A percentile compares a stretch with the other conserved stretches of the same genome.
These are phyloP conservation scores for Amphiprion ocellaris DNA, from an alignment of 2,113 vertebrate genomes.

Conservation along the genomic window DNA sequence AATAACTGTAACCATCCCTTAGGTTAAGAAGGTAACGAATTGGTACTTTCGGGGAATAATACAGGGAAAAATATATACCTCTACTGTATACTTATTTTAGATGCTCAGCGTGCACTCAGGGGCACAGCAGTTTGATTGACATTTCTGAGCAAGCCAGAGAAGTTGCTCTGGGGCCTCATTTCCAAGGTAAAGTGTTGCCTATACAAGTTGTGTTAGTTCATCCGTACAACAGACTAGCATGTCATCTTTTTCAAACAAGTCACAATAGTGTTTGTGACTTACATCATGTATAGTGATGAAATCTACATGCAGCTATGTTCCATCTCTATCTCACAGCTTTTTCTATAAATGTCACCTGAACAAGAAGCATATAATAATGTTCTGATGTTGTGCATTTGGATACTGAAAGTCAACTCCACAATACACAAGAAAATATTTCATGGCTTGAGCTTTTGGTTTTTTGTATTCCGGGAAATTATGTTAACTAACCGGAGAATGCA, in stretches of 20 bases:
- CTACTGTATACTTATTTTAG: slow-evolving; percentile 27
- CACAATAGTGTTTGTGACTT: slow-evolving; percentile 9
- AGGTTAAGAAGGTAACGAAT: slow-evolving; percentile 27
- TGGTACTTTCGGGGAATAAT: slow-evolving; percentile 14
- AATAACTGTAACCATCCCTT: slow-evolving; percentile 39
- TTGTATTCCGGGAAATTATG: neutral
- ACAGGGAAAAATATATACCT: slow-evolving; percentile 10
- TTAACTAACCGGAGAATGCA: neutral
- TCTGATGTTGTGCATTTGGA: slow-evolving; percentile 1
- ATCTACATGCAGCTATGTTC: slow-evolving; percentile 36
- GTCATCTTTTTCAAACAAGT: slow-evolving; percentile 38
- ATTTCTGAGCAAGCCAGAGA: slow-evolving; percentile 30
- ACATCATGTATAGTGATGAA: slow-evolving; percentile 36
- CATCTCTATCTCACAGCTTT: slow-evolving; percentile 17
- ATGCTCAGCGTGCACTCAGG: slow-evolving; percentile 30
- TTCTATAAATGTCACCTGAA: slow-evolving; percentile 1
- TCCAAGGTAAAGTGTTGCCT: slow-evolving; percentile 47
- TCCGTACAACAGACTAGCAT: slow-evolving; percentile 39
- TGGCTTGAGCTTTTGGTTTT: neutral
- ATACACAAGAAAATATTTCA: neutral
- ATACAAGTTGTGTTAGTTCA: slow-evolving; percentile 40
- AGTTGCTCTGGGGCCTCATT: slow-evolving; percentile 48
- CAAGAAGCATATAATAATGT: slow-evolving; percentile 1
- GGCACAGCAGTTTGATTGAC: slow-evolving; percentile 53
- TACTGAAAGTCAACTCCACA: neutral